Base-by-base conservation (phyloP, 2,113 vertebrate species). In the Triplophysa dalaica region DNA sequence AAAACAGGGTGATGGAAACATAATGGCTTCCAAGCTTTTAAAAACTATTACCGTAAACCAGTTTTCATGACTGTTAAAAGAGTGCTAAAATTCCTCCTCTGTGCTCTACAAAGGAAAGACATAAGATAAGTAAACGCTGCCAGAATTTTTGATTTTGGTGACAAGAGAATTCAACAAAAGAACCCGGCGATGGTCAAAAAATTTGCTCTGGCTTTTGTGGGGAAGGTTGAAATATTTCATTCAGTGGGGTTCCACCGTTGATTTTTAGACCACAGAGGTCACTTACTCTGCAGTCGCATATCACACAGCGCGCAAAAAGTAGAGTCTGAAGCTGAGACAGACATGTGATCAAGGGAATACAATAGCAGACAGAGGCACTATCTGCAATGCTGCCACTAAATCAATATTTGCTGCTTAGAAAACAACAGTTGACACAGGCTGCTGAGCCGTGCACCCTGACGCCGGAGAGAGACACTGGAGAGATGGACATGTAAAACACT, bases 331-430 rank as follows among this genome's bases (percentile, higher is more conserved):
- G 9, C 26, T 22, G 26, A 70, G 7, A 22, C 26, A 45, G 24
- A 54, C 58, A 9, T 12, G 67, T n/a, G 50, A 41, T 33, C 48
- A 52, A 45, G 41, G 63, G 70, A 80, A 70, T 52, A 63, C 63
- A 68, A 75, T 38, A 68, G 63, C 54, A 52, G 38, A 56, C 70
- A 66, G 50, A n/a, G 29, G 54, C 70, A 54, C 22, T 58, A 24
- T 73, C 64, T 74, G 60, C 21, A 74, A 66, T 58, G 50, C 38
- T 66, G 78, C 48, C 78, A 48, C 11, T 60, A 48, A 80, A 80
- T 66, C 61, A 74, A 58, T 61, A 60, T 65, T 66, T 56, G n/a
- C 50, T 43, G 52, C 65, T 56, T 67, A 33, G 52, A 68, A 75
- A 75, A 68, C 41, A 75, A 75, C 22, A 68, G 63, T 43, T 75